phyloP scores from a whole-genome alignment of 2,113 vertebrate genomes.

The Bathybates hornii region DNA sequence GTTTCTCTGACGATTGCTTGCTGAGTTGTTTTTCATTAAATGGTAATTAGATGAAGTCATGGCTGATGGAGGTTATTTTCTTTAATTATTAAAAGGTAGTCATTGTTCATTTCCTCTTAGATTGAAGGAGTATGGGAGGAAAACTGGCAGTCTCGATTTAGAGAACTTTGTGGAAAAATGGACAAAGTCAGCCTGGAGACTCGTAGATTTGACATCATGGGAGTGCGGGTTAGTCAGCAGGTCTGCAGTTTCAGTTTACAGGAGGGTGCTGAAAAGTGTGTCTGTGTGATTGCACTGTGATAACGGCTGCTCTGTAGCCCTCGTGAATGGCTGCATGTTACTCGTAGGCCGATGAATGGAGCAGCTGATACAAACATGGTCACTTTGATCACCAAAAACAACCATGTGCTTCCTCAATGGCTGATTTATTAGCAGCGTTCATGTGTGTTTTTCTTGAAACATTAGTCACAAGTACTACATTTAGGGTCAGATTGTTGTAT shows the following conservation, averaged over 20 bases:
- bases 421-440: neutral
- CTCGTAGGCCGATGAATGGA: neutral
- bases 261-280: neutral
- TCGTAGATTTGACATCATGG: neutral
- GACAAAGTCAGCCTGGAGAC: neutral
- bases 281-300: neutral
- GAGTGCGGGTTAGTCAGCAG: neutral
- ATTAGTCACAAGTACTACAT: neutral
- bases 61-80: constrained; percentile 32
- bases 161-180: neutral
- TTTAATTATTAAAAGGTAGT: constrained; percentile 20
- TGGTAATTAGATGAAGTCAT: constrained; percentile 58
- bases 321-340: neutral
- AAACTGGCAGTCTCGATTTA: neutral
- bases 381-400: neutral
- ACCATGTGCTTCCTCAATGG: neutral
- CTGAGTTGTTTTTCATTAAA: constrained; percentile 34
- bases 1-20: neutral
- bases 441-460: neutral
- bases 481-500: neutral
- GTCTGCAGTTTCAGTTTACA: neutral
- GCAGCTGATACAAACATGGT: neutral
- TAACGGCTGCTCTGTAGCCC: neutral
- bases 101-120: constrained; percentile 31
- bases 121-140: neutral